phyloP scores from a whole-genome alignment of 2,888 invertebrate species.

The Cartodere bifasciata region DNA sequence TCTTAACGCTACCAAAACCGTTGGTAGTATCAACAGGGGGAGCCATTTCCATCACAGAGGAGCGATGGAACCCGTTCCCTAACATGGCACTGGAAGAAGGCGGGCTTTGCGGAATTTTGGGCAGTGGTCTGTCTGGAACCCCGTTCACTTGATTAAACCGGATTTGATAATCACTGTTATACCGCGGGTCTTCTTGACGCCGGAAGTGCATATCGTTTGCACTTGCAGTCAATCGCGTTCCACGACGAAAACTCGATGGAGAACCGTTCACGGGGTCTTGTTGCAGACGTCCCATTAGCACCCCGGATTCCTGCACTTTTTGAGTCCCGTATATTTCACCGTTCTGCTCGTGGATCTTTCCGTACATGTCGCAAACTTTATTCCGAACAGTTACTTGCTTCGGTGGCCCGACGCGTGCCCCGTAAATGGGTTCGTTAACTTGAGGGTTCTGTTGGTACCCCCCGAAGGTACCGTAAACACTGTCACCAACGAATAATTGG shows the following conservation, averaged over 20 bases:
- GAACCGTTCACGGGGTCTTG: conserved; percentile 16
- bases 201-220: conserved; percentile 32
- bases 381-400: conserved; percentile 28
- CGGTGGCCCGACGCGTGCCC: conserved; percentile 10
- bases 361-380: conserved; percentile 34
- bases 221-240: conserved; percentile 32
- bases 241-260: conserved; percentile 27
- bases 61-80: no score
- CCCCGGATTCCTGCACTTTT: conserved; percentile 23
- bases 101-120: no score
- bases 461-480: conserved; percentile 20
- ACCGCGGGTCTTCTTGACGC: conserved; percentile 10
- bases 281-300: conserved; percentile 31
- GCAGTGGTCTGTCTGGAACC: conserved; percentile 6
- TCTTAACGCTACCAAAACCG: no score
- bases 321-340: conserved; percentile 13
- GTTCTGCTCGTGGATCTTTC: conserved; percentile 31
- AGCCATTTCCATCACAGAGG: no score
- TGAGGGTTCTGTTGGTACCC: conserved; percentile 16
- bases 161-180: neutral
- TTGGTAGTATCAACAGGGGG: no score
- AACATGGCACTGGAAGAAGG: no score
- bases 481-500: conserved; percentile 20
- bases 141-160: neutral
- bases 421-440: conserved; percentile 21